Base-by-base conservation (phyloP, 2,113 vertebrate genomes). In the Conger conger region DNA sequence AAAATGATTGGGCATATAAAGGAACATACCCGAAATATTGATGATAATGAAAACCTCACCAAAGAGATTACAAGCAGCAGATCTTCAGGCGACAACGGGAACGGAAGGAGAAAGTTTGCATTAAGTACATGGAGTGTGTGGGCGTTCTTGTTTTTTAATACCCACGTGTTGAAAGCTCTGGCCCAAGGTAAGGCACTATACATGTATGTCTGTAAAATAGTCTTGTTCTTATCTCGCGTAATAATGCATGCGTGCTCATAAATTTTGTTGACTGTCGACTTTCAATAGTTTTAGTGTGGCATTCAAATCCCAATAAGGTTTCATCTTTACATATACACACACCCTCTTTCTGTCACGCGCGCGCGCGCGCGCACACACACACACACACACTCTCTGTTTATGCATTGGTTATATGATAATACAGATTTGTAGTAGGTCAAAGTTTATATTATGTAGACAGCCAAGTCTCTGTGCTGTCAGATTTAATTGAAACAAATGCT, bases 151-250 rank as follows among this genome's bases (percentile, higher is more conserved):
- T 90, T 94, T 89, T 91, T 96, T 76, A 94, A 94, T 87, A 91
- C 96, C 93, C 96, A 96, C 96, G 94, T 94, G 96, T 93, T 95
- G 93, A 94, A 89, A 93, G 94, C 93, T 54, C 89, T 94, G 91
- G 95, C 95, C 80, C 95, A 96, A 97, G 96, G 96, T 97, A 95
- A 92, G 94, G 80, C 85, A 87, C 86, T 81, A 20, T 57, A 18
- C 86, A 60, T 60, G 82, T 83, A 82, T 76, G 37, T 45, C 85
- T 80, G 80, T 36, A 79, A 13, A 68, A 81, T 36, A 11, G 9
- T n/a, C 27, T 38, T 76, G 27, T 6, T 45, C 16, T 76, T 50
- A 50, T 50, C 11, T 50, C 45, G 45, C 45, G 15, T 50, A 50
- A 50, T 50, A 50, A 8, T 50, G 1, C 45, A 50, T 15, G 45